These are phyloP conservation scores for Aphelenchoides bicaudatus DNA, from an alignment of 2,888 invertebrate species.

Conservation along the genomic window DNA sequence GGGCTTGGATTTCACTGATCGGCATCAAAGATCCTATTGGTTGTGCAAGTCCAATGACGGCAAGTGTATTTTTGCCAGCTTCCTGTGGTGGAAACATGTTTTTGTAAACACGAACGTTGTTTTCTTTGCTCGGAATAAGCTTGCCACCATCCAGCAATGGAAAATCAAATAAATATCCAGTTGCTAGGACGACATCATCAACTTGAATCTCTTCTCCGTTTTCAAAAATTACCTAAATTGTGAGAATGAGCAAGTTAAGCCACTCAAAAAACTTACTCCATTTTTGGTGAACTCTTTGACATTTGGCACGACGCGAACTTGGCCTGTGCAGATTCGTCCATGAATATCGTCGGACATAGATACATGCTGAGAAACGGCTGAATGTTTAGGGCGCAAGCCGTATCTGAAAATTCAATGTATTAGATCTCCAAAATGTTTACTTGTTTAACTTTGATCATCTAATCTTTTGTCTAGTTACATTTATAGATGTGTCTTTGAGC, in stretches of 20 bases:
- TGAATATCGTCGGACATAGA: constrained; percentile 63
- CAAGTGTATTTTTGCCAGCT: constrained; percentile 59
- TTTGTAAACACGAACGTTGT: constrained; percentile 61
- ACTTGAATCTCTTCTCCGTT: constrained; percentile 43
- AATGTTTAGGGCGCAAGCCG: constrained; percentile 61
- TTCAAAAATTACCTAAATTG: constrained; percentile 39
- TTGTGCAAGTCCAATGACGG: constrained; percentile 63
- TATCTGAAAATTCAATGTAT: too few relatives aligned
- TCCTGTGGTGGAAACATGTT: constrained; percentile 62
- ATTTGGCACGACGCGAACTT: constrained; percentile 40
- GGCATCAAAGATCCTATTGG: constrained; percentile 45
- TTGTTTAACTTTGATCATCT: too few relatives aligned
- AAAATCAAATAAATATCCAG: constrained; percentile 37
- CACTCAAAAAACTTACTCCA: constrained; percentile 49
- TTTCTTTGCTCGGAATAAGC: constrained; percentile 42
- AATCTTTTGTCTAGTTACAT: too few relatives aligned
- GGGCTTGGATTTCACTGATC: constrained; percentile 63
- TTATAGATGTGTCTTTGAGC: too few relatives aligned
- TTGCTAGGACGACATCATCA: constrained; percentile 44
- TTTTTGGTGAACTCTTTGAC: constrained; percentile 26
- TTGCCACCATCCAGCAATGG: constrained; percentile 32
- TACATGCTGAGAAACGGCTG: constrained; percentile 35
- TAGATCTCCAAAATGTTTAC: too few relatives aligned
- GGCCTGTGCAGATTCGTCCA: background rate
- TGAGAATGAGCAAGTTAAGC: constrained; percentile 44